A percentile compares a stretch with the other conserved stretches of the same genome.
These are phyloP conservation scores for Spondyliosoma cantharus DNA, from an alignment of 2,797 vertebrate species.

Conservation along the genomic window DNA sequence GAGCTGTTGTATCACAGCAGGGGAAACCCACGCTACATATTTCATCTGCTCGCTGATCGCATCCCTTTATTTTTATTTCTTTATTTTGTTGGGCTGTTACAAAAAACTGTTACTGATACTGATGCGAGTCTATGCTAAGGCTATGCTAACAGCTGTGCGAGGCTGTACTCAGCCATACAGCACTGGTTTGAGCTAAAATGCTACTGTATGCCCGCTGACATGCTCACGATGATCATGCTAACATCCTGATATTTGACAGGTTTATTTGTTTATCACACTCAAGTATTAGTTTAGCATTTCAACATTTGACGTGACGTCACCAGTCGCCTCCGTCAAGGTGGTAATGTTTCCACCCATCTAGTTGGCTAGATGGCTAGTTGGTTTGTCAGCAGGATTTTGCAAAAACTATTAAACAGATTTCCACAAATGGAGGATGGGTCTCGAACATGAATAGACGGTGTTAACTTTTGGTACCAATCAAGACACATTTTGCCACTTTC, in stretches of 20 bases:
- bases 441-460: too few relatives aligned
- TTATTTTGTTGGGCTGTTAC: background rate
- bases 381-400: too few relatives aligned
- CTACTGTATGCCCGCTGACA: background rate
- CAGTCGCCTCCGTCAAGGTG: too few relatives aligned
- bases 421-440: too few relatives aligned
- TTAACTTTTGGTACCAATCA: too few relatives aligned
- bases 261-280: background rate
- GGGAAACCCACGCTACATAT: slow-evolving; percentile 31
- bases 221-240: background rate
- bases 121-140: background rate
- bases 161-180: background rate
- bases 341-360: too few relatives aligned
- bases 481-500: too few relatives aligned
- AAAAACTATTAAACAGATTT: too few relatives aligned
- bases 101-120: slow-evolving; percentile 8
- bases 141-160: slow-evolving; percentile 1
- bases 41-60: slow-evolving; percentile 14
- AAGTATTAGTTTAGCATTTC: background rate
- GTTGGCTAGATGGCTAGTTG: too few relatives aligned
- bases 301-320: background rate
- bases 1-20: slow-evolving; percentile 62
- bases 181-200: background rate
- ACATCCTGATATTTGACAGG: background rate
- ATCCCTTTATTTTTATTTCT: slow-evolving; percentile 4